Evolutionary conservation across 2,797 vertebrate species (phyloP), one percentile per base, ranked within the genome.

Genomic region (Setipinna tenuifilis): DNA sequence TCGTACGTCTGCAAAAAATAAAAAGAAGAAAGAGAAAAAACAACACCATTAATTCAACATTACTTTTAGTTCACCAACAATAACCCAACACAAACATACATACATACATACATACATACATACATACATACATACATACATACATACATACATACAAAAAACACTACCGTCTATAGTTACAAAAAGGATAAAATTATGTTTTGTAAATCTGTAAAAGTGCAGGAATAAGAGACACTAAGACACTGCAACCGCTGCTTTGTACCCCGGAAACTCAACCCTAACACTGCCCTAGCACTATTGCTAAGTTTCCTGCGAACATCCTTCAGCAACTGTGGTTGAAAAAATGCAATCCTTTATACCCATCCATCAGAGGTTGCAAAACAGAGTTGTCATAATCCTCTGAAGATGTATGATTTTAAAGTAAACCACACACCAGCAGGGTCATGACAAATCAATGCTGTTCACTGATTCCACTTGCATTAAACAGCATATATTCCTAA

Each of bases 1-100:
- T 99, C 98, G 23, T 98, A 98, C 62, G 97, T 97, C 98, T 99
- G 93, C 28, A 90, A 91, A 83, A 82, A 0, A n/a, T n/a, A n/a
- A n/a, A n/a, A n/a, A n/a, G n/a, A n/a, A n/a, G n/a, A n/a, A n/a
- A n/a, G n/a, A 89, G 88, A 41, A 87, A 21, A 93, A 86, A 93
- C 83, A 75, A 91, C 86, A 86, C 86, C 85, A 85, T 82, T 81
- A 85, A 54, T 90, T 88, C 90, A 87, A 78, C 35, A 41, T 41
- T 41, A 41, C 35, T 41, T 2, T 41, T 41, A 41, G 5, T n/a
- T n/a, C 35, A 41, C 5, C 2, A 41, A 2, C 5, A 41, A 85
- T 58, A 88, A 50, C 61, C 21, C 1, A 68, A 68, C 21, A 7
- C 25, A 21, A 3, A 68, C 11, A 41, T 41, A 41, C 2, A 41